These are phyloP conservation scores for Apantesis nais DNA, from an alignment of 2,888 invertebrate genomes.

Conservation along the genomic window DNA sequence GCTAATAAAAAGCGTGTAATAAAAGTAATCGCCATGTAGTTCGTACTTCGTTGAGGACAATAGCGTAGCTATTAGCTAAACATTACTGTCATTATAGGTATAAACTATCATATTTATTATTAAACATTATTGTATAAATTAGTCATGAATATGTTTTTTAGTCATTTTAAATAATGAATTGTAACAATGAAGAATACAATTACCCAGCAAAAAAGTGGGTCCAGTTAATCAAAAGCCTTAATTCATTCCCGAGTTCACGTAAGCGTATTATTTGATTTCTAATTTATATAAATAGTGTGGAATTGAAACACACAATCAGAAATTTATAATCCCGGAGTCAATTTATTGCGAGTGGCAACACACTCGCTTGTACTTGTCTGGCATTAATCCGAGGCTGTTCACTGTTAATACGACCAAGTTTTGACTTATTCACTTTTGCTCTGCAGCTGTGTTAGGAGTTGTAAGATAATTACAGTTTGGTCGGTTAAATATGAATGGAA, in stretches of 20 bases:
- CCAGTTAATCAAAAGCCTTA: not conserved
- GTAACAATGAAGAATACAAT: not conserved
- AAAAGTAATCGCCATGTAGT: too few relatives aligned
- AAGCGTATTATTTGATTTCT: not conserved
- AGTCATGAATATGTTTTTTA: too few relatives aligned
- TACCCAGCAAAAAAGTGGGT: not conserved
- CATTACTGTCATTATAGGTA: too few relatives aligned
- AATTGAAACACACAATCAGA: not conserved
- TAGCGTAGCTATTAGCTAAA: too few relatives aligned
- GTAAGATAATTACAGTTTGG: conserved; percentile 40
- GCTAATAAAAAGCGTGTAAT: too few relatives aligned
- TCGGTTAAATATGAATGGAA: conserved; percentile 40
- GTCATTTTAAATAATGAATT: too few relatives aligned
- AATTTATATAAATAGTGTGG: not conserved
- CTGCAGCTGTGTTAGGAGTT: conserved; percentile 25
- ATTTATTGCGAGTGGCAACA: not conserved
- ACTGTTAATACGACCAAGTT: conserved; percentile 41
- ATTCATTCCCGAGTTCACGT: too few relatives aligned
- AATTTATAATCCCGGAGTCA: not conserved
- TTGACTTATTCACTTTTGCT: conserved; percentile 25
- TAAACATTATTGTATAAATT: too few relatives aligned
- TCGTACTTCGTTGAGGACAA: too few relatives aligned
- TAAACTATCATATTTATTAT: too few relatives aligned
- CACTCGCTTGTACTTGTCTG: not conserved
- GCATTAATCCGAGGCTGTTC: conserved; percentile 7